Evolutionary conservation across 2,113 vertebrate species (phyloP), one percentile per base, ranked within the genome.

Genomic region (Cyanoderma ruficeps): DNA sequence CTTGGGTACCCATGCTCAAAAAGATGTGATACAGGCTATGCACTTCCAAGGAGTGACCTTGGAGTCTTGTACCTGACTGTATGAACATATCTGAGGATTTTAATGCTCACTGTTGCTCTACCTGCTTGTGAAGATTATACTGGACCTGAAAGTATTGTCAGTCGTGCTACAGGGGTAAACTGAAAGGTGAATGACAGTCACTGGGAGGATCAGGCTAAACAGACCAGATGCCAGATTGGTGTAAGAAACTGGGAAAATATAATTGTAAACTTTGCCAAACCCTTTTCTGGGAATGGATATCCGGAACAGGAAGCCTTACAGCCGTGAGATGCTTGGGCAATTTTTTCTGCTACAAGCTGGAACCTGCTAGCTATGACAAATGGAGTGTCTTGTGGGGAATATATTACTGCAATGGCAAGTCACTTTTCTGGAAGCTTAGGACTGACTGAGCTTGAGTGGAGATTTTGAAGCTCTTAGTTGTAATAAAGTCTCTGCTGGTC

Each of bases 341-440:
- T 75, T 79, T 78, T 20, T 89, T 30, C 35, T 65, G 50, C 49
- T 53, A 31, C 31, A 75, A 85, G 63, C 28, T 64, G 72, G 56
- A 81, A 61, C 52, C 24, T 81, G 22, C 30, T 70, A 78, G 69
- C 47, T 8, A 15, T 57, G 53, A 83, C 47, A 83, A 94, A 65
- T 37, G 31, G 28, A 61, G 7, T 70, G 50, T 67, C 56, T 81
- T 68, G 39, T 52, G 35, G 28, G 27, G 25, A 83, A 59, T 37
- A 18, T 11, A 74, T 64, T 78, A 55, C 46, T 79, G 57, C 33
- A 49, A 28, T 28, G 28, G 15, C n/a, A 28, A 60, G 49, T 59
- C 10, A 15, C 30, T 74, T 86, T 52, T 60, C 67, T 94, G 80
- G 42, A 77, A 59, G 33, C 76, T 93, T 80, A 87, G 55, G 46